Percentiles rank a stretch among this genome's conserved stretches.
Evolutionary conservation across 2,888 invertebrate species (phyloP).

Genomic region (Diarsia dahlii): DNA sequence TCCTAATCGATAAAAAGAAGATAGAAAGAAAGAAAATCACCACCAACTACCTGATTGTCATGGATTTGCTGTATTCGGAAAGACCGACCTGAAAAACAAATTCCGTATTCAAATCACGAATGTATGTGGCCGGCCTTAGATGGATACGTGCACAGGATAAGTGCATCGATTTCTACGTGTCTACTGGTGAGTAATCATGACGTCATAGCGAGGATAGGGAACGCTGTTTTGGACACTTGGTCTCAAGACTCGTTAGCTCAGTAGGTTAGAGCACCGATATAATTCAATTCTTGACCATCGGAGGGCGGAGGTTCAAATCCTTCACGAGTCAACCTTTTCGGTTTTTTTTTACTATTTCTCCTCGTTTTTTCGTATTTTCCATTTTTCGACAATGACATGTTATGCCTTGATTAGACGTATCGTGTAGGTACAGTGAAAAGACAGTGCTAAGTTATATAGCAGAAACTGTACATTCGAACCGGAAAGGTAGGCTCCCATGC

Average conservation of each 20-base stretch:
- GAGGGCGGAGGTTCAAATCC: slow-evolving; percentile 41
- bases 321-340: slow-evolving; percentile 17
- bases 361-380: too few species aligned
- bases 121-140: not conserved
- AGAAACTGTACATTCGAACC: not conserved
- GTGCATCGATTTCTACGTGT: not conserved
- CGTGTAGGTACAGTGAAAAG: not conserved
- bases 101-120: not conserved
- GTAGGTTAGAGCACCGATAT: slow-evolving; percentile 9
- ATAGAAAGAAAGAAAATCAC: too few species aligned
- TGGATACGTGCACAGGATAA: too few species aligned
- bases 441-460: not conserved
- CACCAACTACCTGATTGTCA: too few species aligned
- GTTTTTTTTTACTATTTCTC: too few species aligned
- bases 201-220: not conserved
- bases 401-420: not conserved
- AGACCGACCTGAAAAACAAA: not conserved
- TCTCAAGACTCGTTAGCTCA: slow-evolving; percentile 5
- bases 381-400: not conserved
- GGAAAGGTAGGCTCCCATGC: not conserved
- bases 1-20: too few species aligned
- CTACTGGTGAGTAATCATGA: not conserved
- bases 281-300: slow-evolving; percentile 23
- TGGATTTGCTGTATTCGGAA: not conserved
- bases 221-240: not conserved